Base-by-base conservation (phyloP, 1,140 invertebrate species). In the Agraylea sexmaculata region DNA sequence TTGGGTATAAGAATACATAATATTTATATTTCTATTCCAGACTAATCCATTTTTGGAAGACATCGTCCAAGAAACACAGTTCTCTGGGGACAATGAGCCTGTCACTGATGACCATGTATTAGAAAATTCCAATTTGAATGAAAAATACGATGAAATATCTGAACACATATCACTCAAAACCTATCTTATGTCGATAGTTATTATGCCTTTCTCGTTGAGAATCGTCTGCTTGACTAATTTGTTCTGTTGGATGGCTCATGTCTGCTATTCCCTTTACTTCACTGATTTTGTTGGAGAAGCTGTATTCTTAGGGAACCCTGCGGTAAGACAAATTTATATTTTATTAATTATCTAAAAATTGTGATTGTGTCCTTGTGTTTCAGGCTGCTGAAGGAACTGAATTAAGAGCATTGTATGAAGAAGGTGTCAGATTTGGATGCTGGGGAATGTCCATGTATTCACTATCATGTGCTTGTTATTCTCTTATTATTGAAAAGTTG, bases 361-460 rank as follows among this genome's bases (percentile, higher is more conserved):
- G n/a, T n/a, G n/a, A n/a, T n/a, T n/a, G n/a, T n/a, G n/a, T n/a
- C n/a, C n/a, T n/a, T 25, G 23, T 46, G 45, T 74, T 71, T 29
- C 58, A 83, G 72, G 86, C 83, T 33, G 66, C 73, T 0, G 70
- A 75, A 31, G 80, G 79, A 8, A 75, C 75, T 2, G 41, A 53
- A 12, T 61, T 65, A 32, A 70, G 82, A 30, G 62, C 70, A 16
- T 52, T 75, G 1, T 97, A 95, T 51, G 86, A 94, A 63, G 78
- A 81, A 22, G 92, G 93, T 1, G 89, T 96, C 1, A 70, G 90
- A 21, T 90, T 96, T 54, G 92, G 90, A 11, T 95, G 90, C 50
- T 91, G 87, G 79, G 91, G 89, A 28, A 96, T 97, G 92, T 82
- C 89, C 0, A 80, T 95, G 73, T 96, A 96, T 58, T 96, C 91